A percentile compares a stretch with the other conserved stretches of the same genome.
Evolutionary conservation across 2,888 invertebrate genomes (phyloP).

Genomic region (Limnephilus lunatus): DNA sequence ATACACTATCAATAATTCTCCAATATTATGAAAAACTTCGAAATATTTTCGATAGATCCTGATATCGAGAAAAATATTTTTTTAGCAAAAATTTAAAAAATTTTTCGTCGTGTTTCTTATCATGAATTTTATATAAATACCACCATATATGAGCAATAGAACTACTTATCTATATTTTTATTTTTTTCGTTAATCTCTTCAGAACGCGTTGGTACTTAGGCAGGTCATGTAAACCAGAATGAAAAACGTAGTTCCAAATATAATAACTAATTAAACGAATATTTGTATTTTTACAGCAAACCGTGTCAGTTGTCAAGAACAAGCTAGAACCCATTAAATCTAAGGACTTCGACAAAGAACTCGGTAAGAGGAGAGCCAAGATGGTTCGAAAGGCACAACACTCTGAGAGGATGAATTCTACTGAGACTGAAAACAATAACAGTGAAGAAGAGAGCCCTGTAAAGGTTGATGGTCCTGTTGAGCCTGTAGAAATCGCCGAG

Average conservation of each 20-base stretch:
- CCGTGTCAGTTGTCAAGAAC: not conserved
- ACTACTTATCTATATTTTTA: not conserved
- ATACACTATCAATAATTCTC: not conserved
- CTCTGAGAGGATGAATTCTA: not conserved
- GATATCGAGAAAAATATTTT: not conserved
- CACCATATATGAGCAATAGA: too few relatives aligned
- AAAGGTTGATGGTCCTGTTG: not conserved
- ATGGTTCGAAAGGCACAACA: not conserved
- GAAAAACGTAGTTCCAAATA: not conserved
- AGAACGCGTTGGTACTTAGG: not conserved
- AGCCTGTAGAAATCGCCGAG: not conserved
- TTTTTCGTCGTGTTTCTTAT: not conserved
- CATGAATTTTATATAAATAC: not conserved
- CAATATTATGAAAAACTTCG: not conserved
- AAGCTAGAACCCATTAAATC: not conserved
- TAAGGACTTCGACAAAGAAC: constrained; percentile 12
- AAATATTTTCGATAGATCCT: not conserved
- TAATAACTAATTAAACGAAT: not conserved
- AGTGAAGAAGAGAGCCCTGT: not conserved
- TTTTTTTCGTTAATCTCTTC: not conserved
- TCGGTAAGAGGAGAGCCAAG: constrained; percentile 18
- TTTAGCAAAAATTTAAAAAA: not conserved
- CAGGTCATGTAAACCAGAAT: too few relatives aligned
- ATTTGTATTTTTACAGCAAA: not conserved
- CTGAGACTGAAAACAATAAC: not conserved